Percentiles rank a stretch among this genome's conserved stretches.
Conservation (phyloP, 30 jellyfish, hydroid and myxozoan genomes). For the Cassiopea andromeda region DNA sequence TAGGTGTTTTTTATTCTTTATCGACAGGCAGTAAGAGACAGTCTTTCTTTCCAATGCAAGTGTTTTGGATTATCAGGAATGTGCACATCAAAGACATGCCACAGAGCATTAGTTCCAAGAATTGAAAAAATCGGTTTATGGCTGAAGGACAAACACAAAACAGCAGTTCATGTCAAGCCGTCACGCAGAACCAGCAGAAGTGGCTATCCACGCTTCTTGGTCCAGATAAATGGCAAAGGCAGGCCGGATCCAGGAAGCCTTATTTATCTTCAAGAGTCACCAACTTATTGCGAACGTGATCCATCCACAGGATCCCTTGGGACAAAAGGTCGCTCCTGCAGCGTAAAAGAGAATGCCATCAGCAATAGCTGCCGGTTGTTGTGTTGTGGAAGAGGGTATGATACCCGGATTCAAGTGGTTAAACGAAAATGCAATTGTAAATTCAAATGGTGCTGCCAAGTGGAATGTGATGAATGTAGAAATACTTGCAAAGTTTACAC, state of each 20-base stretch:
- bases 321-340: constrained; percentile 89
- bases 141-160: constrained; percentile 59
- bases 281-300: constrained; percentile 87
- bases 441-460: constrained; percentile 96
- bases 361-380: constrained; percentile 74
- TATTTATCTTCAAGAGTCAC: constrained; percentile 81
- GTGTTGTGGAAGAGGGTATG: constrained; percentile 98
- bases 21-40: constrained; percentile 49
- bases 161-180: constrained; percentile 64
- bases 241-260: constrained; percentile 40
- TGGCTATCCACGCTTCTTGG: constrained; percentile 76
- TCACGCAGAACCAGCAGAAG: constrained; percentile 60
- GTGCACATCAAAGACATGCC: constrained; percentile 87
- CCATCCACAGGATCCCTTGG: constrained; percentile 85
- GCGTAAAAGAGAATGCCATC: constrained; percentile 23
- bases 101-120: constrained; percentile 73
- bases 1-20: neutral
- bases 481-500: constrained; percentile 62
- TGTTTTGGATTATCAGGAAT: constrained; percentile 97
- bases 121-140: constrained; percentile 67
- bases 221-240: constrained; percentile 30
- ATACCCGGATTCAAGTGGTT: constrained; percentile 66
- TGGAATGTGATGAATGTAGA: constrained; percentile 81
- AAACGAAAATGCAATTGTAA: constrained; percentile 79
- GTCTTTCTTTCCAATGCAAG: constrained; percentile 76